Evolutionary conservation across 2,888 invertebrate species (phyloP).

Genomic region (Schrankia costaestrigalis): DNA sequence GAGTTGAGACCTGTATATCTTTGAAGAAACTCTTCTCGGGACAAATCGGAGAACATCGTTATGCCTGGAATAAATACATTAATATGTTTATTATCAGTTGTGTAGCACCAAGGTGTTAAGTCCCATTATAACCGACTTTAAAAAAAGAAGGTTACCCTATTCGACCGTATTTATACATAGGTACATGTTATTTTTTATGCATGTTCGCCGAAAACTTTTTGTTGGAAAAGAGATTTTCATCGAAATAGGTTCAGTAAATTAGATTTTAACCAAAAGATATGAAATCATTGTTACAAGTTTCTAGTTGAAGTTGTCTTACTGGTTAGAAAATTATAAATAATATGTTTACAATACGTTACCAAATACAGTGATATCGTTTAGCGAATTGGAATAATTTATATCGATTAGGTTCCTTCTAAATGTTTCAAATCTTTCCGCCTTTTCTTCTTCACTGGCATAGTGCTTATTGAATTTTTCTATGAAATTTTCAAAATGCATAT

Average conservation of each 20-base stretch:
- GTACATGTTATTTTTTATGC: neutral
- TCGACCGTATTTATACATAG: too few species aligned
- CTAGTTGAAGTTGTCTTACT: neutral
- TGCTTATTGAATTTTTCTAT: slow-evolving; percentile 7
- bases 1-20: neutral
- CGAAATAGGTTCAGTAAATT: neutral
- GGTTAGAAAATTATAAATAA: too few species aligned
- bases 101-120: neutral
- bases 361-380: neutral
- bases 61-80: slow-evolving; percentile 10
- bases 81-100: neutral
- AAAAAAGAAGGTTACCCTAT: neutral
- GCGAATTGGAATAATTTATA: neutral
- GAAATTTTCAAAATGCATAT: slow-evolving; percentile 7
- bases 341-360: neutral
- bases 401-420: slow-evolving; percentile 9
- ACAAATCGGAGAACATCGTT: slow-evolving; percentile 16
- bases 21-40: slow-evolving; percentile 6
- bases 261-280: neutral
- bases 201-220: neutral
- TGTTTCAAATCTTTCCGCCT: slow-evolving; percentile 7
- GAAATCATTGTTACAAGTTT: neutral
- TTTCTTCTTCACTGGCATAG: slow-evolving; percentile 8
- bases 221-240: neutral
- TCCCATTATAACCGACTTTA: neutral